Conservation (phyloP, 2,888 invertebrate species). For the Ellobium chinense region DNA sequence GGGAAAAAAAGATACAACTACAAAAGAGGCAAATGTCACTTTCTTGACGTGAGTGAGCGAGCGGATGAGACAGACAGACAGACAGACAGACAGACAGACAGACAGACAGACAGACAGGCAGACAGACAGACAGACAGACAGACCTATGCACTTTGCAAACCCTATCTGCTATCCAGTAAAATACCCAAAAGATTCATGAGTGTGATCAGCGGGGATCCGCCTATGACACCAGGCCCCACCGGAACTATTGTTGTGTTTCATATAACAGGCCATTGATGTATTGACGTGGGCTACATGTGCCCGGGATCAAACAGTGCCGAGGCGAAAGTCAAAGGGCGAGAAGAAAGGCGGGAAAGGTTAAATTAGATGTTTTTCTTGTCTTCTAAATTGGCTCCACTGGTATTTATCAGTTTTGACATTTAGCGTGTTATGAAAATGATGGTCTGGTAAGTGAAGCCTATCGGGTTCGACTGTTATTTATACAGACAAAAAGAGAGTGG, state of each 20-base stretch:
- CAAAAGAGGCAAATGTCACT: too few species aligned
- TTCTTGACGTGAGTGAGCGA: too few species aligned
- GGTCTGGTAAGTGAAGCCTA: conserved; percentile 7
- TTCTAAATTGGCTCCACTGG: conserved; percentile 26
- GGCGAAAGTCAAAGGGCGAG: conserved; percentile 20
- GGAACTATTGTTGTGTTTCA: background rate
- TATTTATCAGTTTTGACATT: conserved; percentile 37
- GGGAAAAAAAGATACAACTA: too few species aligned
- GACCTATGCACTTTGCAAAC: too few species aligned
- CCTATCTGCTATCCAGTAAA: too few species aligned
- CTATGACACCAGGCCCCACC: too few species aligned
- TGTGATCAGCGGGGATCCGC: too few species aligned
- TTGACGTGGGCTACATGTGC: background rate
- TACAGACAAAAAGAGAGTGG: background rate
- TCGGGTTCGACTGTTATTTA: background rate
- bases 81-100: too few species aligned
- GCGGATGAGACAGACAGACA: too few species aligned
- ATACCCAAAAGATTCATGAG: too few species aligned
- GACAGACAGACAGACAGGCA: too few species aligned
- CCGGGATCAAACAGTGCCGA: background rate
- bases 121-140: too few species aligned
- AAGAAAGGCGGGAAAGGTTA: conserved; percentile 37
- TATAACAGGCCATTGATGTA: background rate
- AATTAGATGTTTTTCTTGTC: conserved; percentile 37
- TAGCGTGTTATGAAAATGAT: conserved; percentile 29